A percentile compares a stretch with the other conserved stretches of the same genome.
Evolutionary conservation across 2,113 vertebrate genomes (phyloP).

Genomic region (Pycnonotus jocosus): DNA sequence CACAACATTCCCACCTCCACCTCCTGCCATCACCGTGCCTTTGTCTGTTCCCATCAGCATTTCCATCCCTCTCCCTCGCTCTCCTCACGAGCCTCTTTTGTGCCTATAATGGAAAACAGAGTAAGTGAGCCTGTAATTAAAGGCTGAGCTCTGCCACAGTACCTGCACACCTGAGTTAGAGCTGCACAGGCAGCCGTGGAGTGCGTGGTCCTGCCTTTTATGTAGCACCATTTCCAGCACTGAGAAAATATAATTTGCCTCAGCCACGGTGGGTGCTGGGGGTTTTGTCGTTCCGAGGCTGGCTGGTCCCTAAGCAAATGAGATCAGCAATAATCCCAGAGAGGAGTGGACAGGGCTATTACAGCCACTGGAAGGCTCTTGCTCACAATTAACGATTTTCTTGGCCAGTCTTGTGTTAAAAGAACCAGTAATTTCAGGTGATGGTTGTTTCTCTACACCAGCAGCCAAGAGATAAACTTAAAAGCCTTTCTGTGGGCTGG

Average conservation of each 20-base stretch:
- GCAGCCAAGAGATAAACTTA: neutral
- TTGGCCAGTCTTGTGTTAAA: neutral
- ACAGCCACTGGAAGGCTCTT: neutral
- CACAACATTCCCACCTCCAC: neutral
- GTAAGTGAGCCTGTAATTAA: conserved; percentile 45
- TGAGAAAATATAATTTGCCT: neutral
- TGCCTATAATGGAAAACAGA: neutral
- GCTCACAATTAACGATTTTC: neutral
- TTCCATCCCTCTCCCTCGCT: neutral
- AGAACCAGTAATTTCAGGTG: neutral
- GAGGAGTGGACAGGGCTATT: neutral
- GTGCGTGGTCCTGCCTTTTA: neutral
- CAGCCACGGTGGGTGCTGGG: neutral
- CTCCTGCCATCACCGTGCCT: neutral
- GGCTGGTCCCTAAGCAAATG: neutral
- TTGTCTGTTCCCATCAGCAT: neutral
- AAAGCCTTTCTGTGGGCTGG: neutral
- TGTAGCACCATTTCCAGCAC: neutral
- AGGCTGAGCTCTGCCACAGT: neutral
- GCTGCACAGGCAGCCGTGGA: neutral
- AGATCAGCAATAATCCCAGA: neutral
- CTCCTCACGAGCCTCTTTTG: neutral
- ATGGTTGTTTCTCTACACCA: neutral
- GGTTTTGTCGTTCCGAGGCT: neutral
- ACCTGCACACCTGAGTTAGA: neutral